Base-by-base conservation (phyloP, 2,113 vertebrate species). In the Larimichthys crocea region DNA sequence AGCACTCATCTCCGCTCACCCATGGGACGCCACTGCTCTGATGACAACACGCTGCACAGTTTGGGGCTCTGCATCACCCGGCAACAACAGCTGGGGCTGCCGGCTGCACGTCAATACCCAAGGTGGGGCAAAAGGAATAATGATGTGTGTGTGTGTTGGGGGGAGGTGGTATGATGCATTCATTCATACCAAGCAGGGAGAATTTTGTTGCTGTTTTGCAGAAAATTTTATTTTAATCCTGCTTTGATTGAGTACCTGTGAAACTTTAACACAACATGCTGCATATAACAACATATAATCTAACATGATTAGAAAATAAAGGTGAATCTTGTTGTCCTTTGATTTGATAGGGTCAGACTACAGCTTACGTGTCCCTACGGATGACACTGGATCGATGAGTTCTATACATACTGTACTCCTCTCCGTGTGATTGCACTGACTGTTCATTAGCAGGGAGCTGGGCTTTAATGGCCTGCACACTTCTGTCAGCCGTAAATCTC, bases 31-130 rank as follows among this genome's bases (percentile, higher is more conserved):
- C 40, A 4, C 56, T 55, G 10, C 80, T 68, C 83, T 86, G 88
- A 91, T 89, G 90, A 90, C 83, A 87, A 71, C 69, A 72, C 64
- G 40, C 86, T 5, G 66, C 70, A 19, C 76, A 50, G 79, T 80
- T 68, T 86, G 86, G 59, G 24, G 81, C 57, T 59, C 67, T 74
- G 91, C 89, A 76, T 87, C 83, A 79, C 11, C 50, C 4, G 71
- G 84, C 84, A 88, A 85, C 93, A 92, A 88, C 93, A 92, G 92
- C 93, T 92, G 89, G 72, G 89, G 75, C 84, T 35, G 81, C 74
- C 15, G 70, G 64, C 88, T 80, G 71, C 85, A 87, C 65, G 35
- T 75, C 90, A 88, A 81, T 80, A 77, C 78, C 67, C 85, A 2
- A 16, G 24, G 0, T 26, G 63, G 40, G 31, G 1, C 16, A 22